phyloP scores from a whole-genome alignment of 2,113 vertebrate species.

The Meles meles region DNA sequence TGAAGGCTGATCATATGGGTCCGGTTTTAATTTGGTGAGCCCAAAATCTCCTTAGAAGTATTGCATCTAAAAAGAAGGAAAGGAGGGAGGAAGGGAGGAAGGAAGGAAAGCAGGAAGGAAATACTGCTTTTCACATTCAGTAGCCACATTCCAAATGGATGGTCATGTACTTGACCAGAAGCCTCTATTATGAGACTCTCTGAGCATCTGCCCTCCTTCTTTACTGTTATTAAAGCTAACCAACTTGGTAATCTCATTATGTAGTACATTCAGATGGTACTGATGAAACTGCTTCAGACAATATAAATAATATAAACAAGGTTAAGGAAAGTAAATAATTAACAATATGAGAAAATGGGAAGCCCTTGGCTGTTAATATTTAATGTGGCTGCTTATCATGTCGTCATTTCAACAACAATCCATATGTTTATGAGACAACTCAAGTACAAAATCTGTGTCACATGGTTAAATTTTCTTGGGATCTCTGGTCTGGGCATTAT shows the following conservation, averaged over 20 bases:
- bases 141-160: not conserved
- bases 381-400: not conserved
- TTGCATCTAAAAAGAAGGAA: not conserved
- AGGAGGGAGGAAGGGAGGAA: too few relatives aligned
- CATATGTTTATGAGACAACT: conserved; percentile 22
- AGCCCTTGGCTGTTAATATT: not conserved
- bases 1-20: not conserved
- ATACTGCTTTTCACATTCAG: not conserved
- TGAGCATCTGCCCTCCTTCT: not conserved
- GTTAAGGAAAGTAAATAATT: not conserved
- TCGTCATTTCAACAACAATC: conserved; percentile 29
- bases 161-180: not conserved
- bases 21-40: not conserved
- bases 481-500: conserved; percentile 22
- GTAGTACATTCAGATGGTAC: not conserved
- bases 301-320: not conserved
- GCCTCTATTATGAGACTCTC: not conserved
- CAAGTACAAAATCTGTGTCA: conserved; percentile 19
- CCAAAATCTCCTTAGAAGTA: not conserved
- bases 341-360: not conserved
- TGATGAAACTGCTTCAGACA: not conserved
- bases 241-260: not conserved
- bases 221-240: not conserved
- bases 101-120: too few relatives aligned
- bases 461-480: conserved; percentile 42